Evolutionary conservation across 2,888 invertebrate genomes (phyloP).

Genomic region (Gari tellinella): DNA sequence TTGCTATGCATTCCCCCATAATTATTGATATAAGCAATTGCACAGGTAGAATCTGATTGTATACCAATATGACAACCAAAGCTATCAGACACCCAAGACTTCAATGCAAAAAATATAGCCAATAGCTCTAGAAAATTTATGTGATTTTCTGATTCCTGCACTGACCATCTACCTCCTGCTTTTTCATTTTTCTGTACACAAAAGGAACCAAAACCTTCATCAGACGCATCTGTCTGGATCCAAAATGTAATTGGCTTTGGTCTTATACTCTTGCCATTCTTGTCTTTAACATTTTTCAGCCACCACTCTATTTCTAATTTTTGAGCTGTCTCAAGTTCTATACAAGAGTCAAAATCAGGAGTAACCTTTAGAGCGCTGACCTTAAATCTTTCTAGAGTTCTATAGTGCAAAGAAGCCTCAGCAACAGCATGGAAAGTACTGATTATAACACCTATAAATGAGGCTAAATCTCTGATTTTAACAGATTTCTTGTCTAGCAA

Average conservation of each 20-base stretch:
- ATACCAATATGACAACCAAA: too few species aligned
- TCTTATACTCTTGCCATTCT: conserved; percentile 4
- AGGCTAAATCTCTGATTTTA: neutral
- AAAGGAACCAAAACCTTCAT: conserved; percentile 23
- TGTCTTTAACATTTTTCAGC: conserved; percentile 3
- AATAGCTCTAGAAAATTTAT: too few species aligned
- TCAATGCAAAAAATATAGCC: too few species aligned
- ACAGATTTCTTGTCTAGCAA: conserved; percentile 1
- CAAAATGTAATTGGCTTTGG: conserved; percentile 1
- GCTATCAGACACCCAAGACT: too few species aligned
- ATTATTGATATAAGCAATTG: too few species aligned
- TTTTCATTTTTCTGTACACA: conserved; percentile 1
- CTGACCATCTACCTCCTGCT: conserved; percentile 32
- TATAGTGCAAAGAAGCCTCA: too few species aligned
- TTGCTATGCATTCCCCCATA: too few species aligned
- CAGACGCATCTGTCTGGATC: conserved; percentile 35
- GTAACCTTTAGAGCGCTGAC: too few species aligned
- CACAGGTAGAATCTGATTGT: neutral
- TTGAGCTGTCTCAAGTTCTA: neutral
- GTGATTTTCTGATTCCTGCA: neutral
- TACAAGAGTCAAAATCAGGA: too few species aligned
- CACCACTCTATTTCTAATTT: conserved; percentile 12
- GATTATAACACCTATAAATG: too few species aligned
- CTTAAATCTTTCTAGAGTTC: too few species aligned
- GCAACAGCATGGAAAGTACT: too few species aligned